Evolutionary conservation across 1,140 invertebrate genomes (phyloP).

Genomic region (Bombus consobrinus): DNA sequence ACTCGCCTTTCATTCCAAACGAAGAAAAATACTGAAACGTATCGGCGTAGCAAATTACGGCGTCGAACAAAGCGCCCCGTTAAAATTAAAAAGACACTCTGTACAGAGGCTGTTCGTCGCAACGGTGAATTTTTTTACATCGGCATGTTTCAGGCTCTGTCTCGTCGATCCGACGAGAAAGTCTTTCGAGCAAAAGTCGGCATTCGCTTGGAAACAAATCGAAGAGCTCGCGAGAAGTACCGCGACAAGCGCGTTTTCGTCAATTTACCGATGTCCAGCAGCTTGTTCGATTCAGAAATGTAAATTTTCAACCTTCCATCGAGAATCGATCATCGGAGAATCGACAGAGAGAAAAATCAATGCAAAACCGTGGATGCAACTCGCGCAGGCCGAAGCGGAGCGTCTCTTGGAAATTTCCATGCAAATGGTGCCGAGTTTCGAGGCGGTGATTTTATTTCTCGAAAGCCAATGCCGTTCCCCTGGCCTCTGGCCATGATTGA

Average conservation of each 20-base stretch:
- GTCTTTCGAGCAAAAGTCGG: too few relatives aligned
- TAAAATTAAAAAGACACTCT: not conserved
- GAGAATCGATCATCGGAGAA: too few relatives aligned
- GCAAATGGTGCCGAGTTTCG: conserved; percentile 22
- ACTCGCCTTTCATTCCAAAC: not conserved
- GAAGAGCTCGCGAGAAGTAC: too few relatives aligned
- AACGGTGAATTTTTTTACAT: too few relatives aligned
- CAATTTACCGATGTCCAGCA: too few relatives aligned
- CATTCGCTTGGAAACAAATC: too few relatives aligned
- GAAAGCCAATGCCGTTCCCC: not conserved
- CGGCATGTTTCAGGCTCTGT: too few relatives aligned
- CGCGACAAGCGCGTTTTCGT: too few relatives aligned
- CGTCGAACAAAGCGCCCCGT: not conserved
- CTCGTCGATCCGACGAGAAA: too few relatives aligned
- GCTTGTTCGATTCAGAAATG: too few relatives aligned
- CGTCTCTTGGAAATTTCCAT: conserved; percentile 29
- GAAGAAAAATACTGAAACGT: not conserved
- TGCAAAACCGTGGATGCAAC: too few relatives aligned
- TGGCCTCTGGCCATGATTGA: conserved; percentile 65
- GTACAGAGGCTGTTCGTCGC: not conserved
- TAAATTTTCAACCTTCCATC: too few relatives aligned
- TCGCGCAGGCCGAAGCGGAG: not conserved
- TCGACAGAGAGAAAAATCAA: not conserved
- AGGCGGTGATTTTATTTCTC: conserved; percentile 53
- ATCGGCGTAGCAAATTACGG: not conserved